phyloP scores from a whole-genome alignment of 2,113 vertebrate species.

The Heterotis niloticus region DNA sequence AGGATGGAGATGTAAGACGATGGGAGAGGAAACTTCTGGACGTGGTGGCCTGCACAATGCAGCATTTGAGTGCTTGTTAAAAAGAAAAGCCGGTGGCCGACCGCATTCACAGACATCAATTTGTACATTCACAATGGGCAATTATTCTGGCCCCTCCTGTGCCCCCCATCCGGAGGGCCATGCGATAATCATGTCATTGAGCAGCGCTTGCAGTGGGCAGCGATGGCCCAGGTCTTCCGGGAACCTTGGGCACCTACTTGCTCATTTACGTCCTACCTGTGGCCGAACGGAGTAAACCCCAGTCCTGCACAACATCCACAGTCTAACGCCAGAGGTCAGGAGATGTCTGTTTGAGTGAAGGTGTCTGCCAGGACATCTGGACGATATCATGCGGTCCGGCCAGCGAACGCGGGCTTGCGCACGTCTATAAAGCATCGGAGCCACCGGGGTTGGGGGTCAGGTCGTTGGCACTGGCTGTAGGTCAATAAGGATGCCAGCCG shows the following conservation, averaged over 20 bases:
- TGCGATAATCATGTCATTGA: slow-evolving; percentile 1
- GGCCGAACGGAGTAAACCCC: too few relatives aligned
- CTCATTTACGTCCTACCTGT: too few relatives aligned
- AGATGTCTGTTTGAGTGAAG: too few relatives aligned
- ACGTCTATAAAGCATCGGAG: too few relatives aligned
- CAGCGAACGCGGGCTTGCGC: too few relatives aligned
- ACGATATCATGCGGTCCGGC: too few relatives aligned
- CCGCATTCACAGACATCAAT: slow-evolving; percentile 39
- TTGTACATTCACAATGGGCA: slow-evolving; percentile 35
- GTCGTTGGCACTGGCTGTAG: not conserved
- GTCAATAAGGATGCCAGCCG: not conserved
- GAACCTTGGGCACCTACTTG: too few relatives aligned
- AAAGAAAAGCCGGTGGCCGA: not conserved
- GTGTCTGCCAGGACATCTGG: not conserved
- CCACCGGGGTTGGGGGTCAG: not conserved
- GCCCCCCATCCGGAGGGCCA: slow-evolving; percentile 19
- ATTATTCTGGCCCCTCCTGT: slow-evolving; percentile 32
- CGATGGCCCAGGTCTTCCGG: not conserved
- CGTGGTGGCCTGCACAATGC: slow-evolving; percentile 30
- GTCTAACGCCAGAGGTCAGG: too few relatives aligned
- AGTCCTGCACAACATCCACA: too few relatives aligned
- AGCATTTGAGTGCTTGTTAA: slow-evolving; percentile 28
- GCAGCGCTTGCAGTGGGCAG: slow-evolving; percentile 8
- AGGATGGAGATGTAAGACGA: slow-evolving; percentile 9
- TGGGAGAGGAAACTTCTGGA: slow-evolving; percentile 10